A percentile compares a stretch with the other conserved stretches of the same genome.
These are phyloP conservation scores for Hylia prasina DNA, from an alignment of 2,113 vertebrate species.

Conservation along the genomic window DNA sequence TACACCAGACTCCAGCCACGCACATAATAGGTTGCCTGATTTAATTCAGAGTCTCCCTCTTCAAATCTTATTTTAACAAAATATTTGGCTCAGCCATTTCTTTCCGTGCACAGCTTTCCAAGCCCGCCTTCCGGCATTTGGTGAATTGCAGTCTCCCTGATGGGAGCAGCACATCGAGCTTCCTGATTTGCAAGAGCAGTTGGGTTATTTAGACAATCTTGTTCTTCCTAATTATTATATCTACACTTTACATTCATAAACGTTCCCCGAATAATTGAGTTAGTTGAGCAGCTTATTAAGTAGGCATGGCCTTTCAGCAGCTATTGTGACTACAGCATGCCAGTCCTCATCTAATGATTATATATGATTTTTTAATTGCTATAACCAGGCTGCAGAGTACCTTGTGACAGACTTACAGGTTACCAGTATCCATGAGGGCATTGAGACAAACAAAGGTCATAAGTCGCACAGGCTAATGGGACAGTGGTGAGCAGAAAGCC, in stretches of 20 bases:
- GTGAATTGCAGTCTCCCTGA: background rate
- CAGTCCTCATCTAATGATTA: background rate
- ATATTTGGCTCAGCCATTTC: conserved; percentile 8
- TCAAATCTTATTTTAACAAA: background rate
- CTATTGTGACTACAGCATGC: background rate
- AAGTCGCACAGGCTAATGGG: accelerated
- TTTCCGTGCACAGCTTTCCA: background rate
- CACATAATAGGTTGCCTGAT: conserved; percentile 8
- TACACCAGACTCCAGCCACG: background rate
- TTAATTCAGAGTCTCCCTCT: background rate
- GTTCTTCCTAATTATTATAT: conserved; percentile 28
- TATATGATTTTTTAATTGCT: background rate
- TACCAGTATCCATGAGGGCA: background rate
- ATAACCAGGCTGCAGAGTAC: background rate
- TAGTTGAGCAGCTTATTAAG: background rate
- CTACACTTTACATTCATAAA: background rate
- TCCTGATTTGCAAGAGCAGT: background rate
- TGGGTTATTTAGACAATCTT: conserved; percentile 7
- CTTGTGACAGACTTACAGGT: background rate
- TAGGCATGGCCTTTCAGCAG: background rate
- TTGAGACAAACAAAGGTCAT: background rate
- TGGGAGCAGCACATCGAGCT: background rate
- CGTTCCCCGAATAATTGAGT: background rate
- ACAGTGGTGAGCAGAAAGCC: background rate
- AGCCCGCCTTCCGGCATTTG: background rate